A percentile compares a stretch with the other conserved stretches of the same genome.
phyloP scores from a whole-genome alignment of 2,888 invertebrate genomes.

The Lordiphosa andalusiaca region DNA sequence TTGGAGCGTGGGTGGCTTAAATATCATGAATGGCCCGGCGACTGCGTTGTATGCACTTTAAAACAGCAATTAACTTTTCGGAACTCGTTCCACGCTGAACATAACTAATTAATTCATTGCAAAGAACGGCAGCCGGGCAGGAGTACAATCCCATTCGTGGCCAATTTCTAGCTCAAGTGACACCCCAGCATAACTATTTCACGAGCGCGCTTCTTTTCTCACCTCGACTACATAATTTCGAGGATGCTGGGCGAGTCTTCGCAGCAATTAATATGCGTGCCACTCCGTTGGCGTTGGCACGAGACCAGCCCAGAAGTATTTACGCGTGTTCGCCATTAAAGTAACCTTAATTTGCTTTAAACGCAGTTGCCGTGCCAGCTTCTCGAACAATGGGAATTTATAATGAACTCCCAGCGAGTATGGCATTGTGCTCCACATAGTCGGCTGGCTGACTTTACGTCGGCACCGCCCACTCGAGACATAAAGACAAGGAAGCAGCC shows the following conservation, averaged over 20 bases:
- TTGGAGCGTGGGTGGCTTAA: background rate
- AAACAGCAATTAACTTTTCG: constrained; percentile 61
- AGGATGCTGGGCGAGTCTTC: constrained; percentile 26
- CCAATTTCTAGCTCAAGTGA: constrained; percentile 36
- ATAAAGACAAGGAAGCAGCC: constrained; percentile 8
- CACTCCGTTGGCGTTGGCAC: constrained; percentile 12
- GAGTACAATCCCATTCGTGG: constrained; percentile 28
- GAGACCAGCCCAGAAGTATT: constrained; percentile 29
- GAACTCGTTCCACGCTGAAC: constrained; percentile 49
- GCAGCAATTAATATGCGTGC: constrained; percentile 44
- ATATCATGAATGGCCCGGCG: constrained; percentile 6
- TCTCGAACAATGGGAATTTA: constrained; percentile 37
- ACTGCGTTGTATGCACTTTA: constrained; percentile 46
- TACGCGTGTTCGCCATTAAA: constrained; percentile 63
- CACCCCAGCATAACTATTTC: constrained; percentile 35
- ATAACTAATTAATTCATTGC: constrained; percentile 60
- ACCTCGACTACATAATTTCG: constrained; percentile 47
- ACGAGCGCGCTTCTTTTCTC: constrained; percentile 36
- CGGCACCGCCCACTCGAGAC: constrained; percentile 20
- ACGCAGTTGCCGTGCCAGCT: constrained; percentile 28
- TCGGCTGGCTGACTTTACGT: too few relatives aligned
- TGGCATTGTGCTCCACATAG: background rate
- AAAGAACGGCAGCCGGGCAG: constrained; percentile 22
- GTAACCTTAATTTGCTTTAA: constrained; percentile 52
- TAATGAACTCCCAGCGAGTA: constrained; percentile 41